Evolutionary conservation across 2,888 invertebrate species (phyloP).

Genomic region (Eupsilia transversa): DNA sequence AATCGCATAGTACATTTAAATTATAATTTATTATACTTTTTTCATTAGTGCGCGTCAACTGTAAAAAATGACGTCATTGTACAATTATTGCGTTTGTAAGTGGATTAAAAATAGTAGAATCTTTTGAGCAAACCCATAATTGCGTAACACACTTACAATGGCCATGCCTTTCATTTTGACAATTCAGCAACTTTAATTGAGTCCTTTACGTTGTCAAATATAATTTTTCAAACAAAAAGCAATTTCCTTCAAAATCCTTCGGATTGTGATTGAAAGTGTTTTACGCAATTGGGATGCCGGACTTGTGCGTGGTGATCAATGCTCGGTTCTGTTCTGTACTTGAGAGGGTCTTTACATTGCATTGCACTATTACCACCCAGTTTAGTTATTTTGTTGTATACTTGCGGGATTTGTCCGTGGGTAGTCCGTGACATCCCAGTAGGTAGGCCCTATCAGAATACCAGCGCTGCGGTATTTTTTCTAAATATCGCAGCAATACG

Average conservation of each 20-base stretch:
- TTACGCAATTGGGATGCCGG: not conserved
- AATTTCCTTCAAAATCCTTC: not conserved
- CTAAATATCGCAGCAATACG: too few relatives aligned
- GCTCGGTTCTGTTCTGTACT: not conserved
- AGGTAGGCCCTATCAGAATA: too few relatives aligned
- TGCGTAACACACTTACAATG: not conserved
- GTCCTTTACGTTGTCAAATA: not conserved
- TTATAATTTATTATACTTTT: conserved; percentile 14
- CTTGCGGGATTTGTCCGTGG: too few relatives aligned
- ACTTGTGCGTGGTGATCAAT: not conserved
- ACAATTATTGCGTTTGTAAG: conserved; percentile 27
- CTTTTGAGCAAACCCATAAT: not conserved
- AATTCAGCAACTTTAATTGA: not conserved
- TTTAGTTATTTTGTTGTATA: too few relatives aligned
- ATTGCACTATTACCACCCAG: not conserved
- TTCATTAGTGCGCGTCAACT: not conserved
- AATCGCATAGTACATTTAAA: conserved; percentile 21
- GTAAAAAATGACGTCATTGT: conserved; percentile 12
- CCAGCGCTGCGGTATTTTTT: too few relatives aligned
- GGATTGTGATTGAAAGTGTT: not conserved
- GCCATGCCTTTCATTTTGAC: not conserved
- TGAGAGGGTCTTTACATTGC: not conserved
- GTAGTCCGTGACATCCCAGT: too few relatives aligned
- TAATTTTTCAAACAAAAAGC: not conserved
- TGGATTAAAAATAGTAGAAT: not conserved